Evolutionary conservation across 92 coral and sea anemone species (phyloP).

Genomic region (Parazoanthus swiftii): DNA sequence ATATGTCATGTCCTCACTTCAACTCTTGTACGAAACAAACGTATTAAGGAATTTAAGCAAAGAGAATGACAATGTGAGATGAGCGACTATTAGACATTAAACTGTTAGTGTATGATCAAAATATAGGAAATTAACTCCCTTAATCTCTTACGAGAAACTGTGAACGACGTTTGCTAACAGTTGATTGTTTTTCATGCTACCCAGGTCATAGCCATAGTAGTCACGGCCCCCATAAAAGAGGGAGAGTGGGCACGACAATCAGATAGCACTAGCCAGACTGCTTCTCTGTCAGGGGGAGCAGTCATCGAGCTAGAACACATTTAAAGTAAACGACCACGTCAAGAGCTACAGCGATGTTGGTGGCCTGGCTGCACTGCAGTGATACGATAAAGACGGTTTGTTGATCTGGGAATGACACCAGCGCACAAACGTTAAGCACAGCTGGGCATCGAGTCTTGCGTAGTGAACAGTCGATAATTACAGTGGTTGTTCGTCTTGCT

Average conservation of each 20-base stretch:
- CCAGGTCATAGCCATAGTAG: conserved; percentile 56
- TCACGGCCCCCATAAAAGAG: conserved; percentile 63
- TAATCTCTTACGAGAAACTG: background rate
- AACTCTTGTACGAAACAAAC: background rate
- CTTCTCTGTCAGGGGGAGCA: conserved; percentile 20
- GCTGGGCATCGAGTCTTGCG: background rate
- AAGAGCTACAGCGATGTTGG: background rate
- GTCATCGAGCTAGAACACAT: background rate
- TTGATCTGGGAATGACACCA: background rate
- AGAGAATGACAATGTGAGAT: too few species aligned
- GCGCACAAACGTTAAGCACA: background rate
- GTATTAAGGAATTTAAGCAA: too few species aligned
- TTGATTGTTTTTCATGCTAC: background rate
- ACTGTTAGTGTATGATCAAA: too few species aligned
- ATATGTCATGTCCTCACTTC: too few species aligned
- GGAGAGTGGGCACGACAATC: conserved; percentile 63
- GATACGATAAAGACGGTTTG: background rate
- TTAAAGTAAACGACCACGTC: background rate
- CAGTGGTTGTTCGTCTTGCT: background rate
- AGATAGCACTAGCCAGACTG: conserved; percentile 55
- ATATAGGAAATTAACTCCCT: too few species aligned
- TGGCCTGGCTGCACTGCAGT: background rate
- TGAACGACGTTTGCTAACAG: background rate
- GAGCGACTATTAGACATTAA: too few species aligned
- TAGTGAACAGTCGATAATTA: background rate